These are phyloP conservation scores for Monoplex corrugatus DNA, from an alignment of 2,888 invertebrate genomes.

Conservation along the genomic window DNA sequence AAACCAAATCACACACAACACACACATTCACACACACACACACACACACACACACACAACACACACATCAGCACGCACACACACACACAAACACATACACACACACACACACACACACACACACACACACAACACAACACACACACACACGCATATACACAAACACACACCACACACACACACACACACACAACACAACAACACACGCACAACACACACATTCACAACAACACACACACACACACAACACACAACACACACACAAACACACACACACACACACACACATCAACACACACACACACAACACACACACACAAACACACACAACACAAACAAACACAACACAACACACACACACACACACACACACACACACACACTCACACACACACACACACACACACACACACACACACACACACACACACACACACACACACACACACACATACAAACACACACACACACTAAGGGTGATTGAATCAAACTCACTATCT, in stretches of 20 bases:
- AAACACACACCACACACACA: too few relatives aligned
- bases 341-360: not conserved
- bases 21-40: too few relatives aligned
- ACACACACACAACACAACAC: not conserved
- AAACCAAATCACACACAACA: too few relatives aligned
- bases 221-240: not conserved
- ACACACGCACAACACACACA: not conserved
- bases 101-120: not conserved
- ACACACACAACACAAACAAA: not conserved
- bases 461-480: not conserved
- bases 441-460: not conserved
- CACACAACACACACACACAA: not conserved
- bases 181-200: not conserved
- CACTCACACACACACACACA: conserved; percentile 5
- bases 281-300: not conserved
- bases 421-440: not conserved
- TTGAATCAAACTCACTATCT: conserved; percentile 30
- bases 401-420: not conserved
- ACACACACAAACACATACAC: too few relatives aligned
- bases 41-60: too few relatives aligned
- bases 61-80: too few relatives aligned
- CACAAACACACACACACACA: not conserved
- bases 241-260: not conserved
- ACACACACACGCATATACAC: not conserved
- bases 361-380: not conserved